These are phyloP conservation scores for Villa cingulata DNA, from an alignment of 2,888 invertebrate genomes.

Conservation along the genomic window DNA sequence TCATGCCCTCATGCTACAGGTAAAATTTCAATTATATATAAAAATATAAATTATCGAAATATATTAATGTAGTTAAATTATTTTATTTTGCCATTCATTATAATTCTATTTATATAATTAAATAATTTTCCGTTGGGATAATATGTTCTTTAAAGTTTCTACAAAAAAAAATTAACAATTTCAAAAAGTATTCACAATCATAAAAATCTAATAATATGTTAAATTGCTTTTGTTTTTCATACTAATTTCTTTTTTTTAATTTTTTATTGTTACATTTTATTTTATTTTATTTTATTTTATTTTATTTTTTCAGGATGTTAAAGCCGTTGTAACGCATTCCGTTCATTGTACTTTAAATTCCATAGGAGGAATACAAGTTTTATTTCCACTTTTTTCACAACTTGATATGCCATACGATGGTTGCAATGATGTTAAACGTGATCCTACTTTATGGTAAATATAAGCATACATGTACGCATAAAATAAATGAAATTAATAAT, in stretches of 20 bases:
- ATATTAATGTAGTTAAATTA: no score
- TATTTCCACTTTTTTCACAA: slow-evolving; percentile 96
- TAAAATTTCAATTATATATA: slow-evolving; percentile 32
- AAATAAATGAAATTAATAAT: no score
- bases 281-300: neutral
- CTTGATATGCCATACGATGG: slow-evolving; percentile 87
- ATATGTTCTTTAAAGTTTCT: no score
- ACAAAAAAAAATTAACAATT: no score
- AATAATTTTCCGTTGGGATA: no score
- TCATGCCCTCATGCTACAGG: slow-evolving; percentile 97
- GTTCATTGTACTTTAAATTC: slow-evolving; percentile 98
- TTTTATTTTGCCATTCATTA: no score
- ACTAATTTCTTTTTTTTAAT: neutral
- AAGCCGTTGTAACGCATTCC: slow-evolving; percentile 97
- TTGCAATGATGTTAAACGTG: slow-evolving; percentile 66
- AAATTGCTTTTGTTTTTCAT: no score
- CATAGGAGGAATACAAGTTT: slow-evolving; percentile 94
- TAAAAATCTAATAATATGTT: no score
- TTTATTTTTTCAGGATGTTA: slow-evolving; percentile 65
- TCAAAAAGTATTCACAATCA: no score
- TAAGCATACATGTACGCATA: neutral
- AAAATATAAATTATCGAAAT: neutral
- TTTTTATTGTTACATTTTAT: neutral
- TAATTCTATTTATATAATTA: no score
- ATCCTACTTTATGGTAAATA: slow-evolving; percentile 75